Evolutionary conservation across 2,113 vertebrate species (phyloP).

Genomic region (Lagopus muta): DNA sequence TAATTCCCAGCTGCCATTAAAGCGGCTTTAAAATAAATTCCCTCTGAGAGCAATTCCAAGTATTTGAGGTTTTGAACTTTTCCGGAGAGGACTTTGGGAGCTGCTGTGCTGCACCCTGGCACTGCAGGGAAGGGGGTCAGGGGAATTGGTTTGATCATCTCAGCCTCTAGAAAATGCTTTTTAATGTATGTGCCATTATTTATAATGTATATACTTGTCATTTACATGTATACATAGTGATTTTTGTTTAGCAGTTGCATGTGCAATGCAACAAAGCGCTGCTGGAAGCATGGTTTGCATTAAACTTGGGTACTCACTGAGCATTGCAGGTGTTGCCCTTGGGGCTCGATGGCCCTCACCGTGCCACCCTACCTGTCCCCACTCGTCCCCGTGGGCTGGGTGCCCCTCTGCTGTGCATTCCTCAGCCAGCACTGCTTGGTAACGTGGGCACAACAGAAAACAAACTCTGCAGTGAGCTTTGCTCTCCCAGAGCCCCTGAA

Average conservation of each 20-base stretch:
- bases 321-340: not conserved
- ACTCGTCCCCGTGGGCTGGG: fast-evolving
- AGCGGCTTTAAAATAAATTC: slow-evolving; percentile 72
- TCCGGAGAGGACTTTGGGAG: slow-evolving; percentile 52
- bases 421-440: not conserved
- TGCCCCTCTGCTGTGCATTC: not conserved
- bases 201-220: not conserved
- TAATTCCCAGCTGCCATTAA: slow-evolving; percentile 73
- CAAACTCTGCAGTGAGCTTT: slow-evolving; percentile 30
- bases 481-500: slow-evolving; percentile 38
- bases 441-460: slow-evolving; percentile 62
- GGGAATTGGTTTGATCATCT: not conserved
- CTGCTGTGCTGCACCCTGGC: not conserved
- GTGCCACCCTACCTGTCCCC: not conserved
- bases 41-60: slow-evolving; percentile 71
- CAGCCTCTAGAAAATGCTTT: not conserved
- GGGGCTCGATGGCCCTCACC: not conserved
- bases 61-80: slow-evolving; percentile 73
- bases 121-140: fast-evolving
- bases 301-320: not conserved
- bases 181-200: not conserved
- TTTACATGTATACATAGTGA: not conserved
- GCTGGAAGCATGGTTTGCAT: not conserved
- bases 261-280: fast-evolving
- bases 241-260: not conserved